phyloP scores from a whole-genome alignment of 2,113 vertebrate genomes.

The Hippocampus guttulatus region DNA sequence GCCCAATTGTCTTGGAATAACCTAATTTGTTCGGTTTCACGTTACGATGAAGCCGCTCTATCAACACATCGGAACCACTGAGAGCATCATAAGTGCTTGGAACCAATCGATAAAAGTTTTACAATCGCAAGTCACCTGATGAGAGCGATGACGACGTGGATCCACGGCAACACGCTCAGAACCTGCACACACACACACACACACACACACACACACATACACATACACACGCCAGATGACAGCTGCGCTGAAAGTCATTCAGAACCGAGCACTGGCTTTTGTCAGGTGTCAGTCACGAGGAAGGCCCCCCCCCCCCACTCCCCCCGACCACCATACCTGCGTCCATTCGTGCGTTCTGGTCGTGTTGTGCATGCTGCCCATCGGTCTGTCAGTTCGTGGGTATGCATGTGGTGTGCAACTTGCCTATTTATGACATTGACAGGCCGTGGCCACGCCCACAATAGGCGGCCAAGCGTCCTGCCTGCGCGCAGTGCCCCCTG shows the following conservation, averaged over 20 bases:
- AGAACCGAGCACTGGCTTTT: neutral
- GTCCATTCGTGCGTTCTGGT: constrained; percentile 54
- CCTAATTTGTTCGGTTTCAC: no score
- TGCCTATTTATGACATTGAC: neutral
- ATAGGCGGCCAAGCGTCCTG: neutral
- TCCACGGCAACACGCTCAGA: constrained; percentile 54
- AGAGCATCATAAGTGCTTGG: neutral
- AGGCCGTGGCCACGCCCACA: neutral
- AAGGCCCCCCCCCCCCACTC: neutral
- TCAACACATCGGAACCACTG: no score
- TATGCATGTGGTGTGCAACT: neutral
- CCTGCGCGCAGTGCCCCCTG: neutral
- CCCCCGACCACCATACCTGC: neutral
- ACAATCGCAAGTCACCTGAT: constrained; percentile 57
- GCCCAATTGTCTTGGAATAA: no score
- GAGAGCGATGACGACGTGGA: constrained; percentile 65
- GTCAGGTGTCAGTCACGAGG: neutral
- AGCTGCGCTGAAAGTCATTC: neutral
- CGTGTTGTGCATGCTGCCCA: constrained; percentile 29
- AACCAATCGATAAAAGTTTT: neutral
- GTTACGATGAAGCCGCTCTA: no score
- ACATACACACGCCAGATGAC: no score
- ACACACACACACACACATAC: neutral
- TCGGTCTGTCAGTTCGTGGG: no score
- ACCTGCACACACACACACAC: constrained; percentile 42